Conservation (phyloP, 2,113 vertebrate genomes). For the Pollimyrus isidori region DNA sequence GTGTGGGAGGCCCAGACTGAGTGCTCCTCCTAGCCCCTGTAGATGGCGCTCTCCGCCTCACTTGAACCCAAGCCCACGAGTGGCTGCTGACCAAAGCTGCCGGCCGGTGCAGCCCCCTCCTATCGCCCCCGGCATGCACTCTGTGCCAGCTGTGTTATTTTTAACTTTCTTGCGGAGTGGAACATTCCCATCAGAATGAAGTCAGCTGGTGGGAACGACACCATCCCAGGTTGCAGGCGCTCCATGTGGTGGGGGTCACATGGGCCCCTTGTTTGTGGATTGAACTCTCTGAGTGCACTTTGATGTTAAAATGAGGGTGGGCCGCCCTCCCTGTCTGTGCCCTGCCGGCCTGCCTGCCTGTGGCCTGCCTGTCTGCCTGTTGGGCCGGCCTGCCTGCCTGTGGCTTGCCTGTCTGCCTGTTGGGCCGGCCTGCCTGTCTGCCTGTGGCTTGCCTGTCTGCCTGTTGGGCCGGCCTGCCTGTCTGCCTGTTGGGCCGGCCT, state of each 20-base stretch:
- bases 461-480: too few relatives aligned
- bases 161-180: conserved; percentile 1
- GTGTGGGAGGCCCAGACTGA: not conserved
- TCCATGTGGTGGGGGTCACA: not conserved
- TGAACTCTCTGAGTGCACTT: not conserved
- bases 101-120: not conserved
- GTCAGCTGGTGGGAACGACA: not conserved
- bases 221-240: not conserved
- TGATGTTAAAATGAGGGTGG: not conserved
- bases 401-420: too few relatives aligned
- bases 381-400: too few relatives aligned
- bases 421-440: too few relatives aligned
- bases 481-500: too few relatives aligned
- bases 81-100: not conserved
- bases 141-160: not conserved
- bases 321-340: not conserved
- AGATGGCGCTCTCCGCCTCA: not conserved
- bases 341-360: not conserved
- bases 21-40: not conserved
- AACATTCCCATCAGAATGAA: conserved; percentile 6
- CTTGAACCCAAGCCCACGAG: not conserved
- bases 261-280: not conserved
- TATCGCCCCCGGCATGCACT: not conserved
- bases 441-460: too few relatives aligned
- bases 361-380: too few relatives aligned